Conservation (phyloP, 2,888 invertebrate species). For the Nemotelus nigrinus region DNA sequence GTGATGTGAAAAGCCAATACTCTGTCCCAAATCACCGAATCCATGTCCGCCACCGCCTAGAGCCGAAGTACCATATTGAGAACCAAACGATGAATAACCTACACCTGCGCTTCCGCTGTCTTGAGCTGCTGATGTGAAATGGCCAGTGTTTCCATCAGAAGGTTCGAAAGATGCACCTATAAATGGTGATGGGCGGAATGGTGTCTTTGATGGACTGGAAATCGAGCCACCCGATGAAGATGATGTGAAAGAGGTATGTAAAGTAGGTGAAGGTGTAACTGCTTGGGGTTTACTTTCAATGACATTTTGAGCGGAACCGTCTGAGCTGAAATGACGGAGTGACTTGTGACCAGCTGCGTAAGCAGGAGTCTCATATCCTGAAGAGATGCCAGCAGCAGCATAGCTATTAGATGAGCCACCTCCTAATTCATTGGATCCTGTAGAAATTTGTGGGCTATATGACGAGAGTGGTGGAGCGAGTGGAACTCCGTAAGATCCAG, state of each 20-base stretch:
- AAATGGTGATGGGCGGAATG: slow-evolving; percentile 62
- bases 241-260: slow-evolving; percentile 36
- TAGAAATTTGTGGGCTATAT: slow-evolving; percentile 44
- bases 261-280: slow-evolving; percentile 48
- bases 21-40: slow-evolving; percentile 3
- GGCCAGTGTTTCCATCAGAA: not conserved
- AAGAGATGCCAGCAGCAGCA: slow-evolving; percentile 47
- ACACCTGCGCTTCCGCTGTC: not conserved
- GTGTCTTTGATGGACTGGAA: slow-evolving; percentile 53
- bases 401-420: slow-evolving; percentile 42
- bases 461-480: slow-evolving; percentile 40
- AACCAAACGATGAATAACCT: not conserved
- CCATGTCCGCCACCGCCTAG: not conserved
- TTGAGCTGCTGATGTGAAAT: slow-evolving; percentile 4
- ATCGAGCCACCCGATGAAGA: slow-evolving; percentile 25
- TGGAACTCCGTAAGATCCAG: slow-evolving; percentile 52
- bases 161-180: slow-evolving; percentile 60
- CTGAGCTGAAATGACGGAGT: slow-evolving; percentile 58
- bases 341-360: slow-evolving; percentile 63
- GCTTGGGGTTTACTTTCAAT: slow-evolving; percentile 59
- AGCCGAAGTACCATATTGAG: not conserved
- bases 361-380: slow-evolving; percentile 54
- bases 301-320: slow-evolving; percentile 7
- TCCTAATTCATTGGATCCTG: slow-evolving; percentile 44
- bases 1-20: not conserved